Conservation (phyloP, 2,113 vertebrate species). For the Capra hircus region DNA sequence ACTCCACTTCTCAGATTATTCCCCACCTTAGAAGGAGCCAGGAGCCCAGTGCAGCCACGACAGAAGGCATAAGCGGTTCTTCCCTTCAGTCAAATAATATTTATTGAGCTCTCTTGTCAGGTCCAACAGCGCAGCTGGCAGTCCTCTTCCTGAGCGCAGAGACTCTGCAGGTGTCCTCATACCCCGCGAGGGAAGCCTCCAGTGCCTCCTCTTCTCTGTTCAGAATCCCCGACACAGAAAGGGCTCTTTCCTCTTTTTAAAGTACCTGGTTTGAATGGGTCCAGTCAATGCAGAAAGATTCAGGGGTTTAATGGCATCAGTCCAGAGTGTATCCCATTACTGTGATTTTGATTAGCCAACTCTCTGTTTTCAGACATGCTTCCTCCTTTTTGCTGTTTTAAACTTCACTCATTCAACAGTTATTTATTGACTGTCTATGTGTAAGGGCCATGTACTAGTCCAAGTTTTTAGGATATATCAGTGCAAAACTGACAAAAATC, state of each 20-base stretch:
- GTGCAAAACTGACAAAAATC: not conserved
- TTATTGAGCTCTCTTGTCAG: too few species aligned
- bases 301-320: not conserved
- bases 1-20: not conserved
- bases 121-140: not conserved
- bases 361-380: not conserved
- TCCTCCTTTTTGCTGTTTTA: not conserved
- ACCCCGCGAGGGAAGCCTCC: not conserved
- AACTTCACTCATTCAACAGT: not conserved
- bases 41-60: not conserved
- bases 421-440: not conserved
- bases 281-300: not conserved
- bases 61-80: not conserved
- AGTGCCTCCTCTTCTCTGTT: not conserved
- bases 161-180: not conserved
- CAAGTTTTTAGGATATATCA: not conserved
- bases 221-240: not conserved
- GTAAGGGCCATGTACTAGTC: not conserved
- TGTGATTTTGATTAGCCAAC: not conserved
- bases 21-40: not conserved
- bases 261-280: not conserved
- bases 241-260: not conserved
- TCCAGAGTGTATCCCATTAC: not conserved
- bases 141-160: not conserved
- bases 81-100: not conserved